These are phyloP conservation scores for Saguinus midas DNA, from an alignment of 2,113 vertebrate genomes.

Conservation along the genomic window DNA sequence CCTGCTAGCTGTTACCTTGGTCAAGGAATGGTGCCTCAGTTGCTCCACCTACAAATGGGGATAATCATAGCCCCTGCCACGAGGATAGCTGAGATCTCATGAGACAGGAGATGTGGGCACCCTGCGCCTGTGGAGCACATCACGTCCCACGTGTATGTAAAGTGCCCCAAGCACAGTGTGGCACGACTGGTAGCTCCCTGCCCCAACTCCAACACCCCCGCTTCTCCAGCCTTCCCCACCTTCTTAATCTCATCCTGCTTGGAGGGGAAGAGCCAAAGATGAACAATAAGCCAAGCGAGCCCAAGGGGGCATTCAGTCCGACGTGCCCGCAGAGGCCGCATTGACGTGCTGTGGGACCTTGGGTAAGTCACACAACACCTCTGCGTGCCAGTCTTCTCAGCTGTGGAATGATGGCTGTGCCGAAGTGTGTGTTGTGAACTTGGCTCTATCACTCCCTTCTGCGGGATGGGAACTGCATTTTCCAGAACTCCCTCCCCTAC, in stretches of 20 bases:
- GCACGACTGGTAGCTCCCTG: not conserved
- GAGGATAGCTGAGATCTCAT: not conserved
- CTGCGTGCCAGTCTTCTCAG: not conserved
- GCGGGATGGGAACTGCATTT: not conserved
- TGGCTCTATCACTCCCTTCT: not conserved
- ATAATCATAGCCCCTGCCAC: fast-evolving
- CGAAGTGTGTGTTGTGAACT: not conserved
- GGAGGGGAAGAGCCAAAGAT: not conserved
- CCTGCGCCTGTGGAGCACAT: fast-evolving
- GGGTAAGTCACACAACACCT: not conserved
- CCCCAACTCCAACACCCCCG: not conserved
- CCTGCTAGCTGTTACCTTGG: not conserved
- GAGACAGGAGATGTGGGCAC: not conserved
- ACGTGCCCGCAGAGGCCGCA: too few relatives aligned
- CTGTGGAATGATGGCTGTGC: not conserved
- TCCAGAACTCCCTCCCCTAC: not conserved
- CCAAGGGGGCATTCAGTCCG: not conserved
- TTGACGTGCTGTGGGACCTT: not conserved
- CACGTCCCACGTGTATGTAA: fast-evolving
- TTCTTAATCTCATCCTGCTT: not conserved
- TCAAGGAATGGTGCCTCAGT: not conserved
- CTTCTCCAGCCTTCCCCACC: not conserved
- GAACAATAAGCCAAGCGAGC: fast-evolving
- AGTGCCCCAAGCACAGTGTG: not conserved
- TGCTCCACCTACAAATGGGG: not conserved